Conservation (phyloP, 2,113 vertebrate genomes). For the Corythoichthys intestinalis region DNA sequence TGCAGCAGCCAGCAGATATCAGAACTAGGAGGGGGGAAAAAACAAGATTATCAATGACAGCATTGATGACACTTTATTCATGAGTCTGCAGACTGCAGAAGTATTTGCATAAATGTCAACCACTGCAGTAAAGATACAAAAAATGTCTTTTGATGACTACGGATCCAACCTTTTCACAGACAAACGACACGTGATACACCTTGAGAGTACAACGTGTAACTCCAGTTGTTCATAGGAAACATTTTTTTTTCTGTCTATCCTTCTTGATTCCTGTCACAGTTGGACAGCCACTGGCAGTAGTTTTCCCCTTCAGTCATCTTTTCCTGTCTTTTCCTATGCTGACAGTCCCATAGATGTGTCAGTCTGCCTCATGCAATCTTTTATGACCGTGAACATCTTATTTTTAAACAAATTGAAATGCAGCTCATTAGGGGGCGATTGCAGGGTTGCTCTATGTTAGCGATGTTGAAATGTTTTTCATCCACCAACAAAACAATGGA, state of each 20-base stretch:
- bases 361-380: slow-evolving; percentile 6
- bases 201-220: neutral
- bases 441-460: neutral
- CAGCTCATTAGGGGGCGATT: neutral
- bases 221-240: slow-evolving; percentile 5
- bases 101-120: neutral
- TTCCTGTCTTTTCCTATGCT: slow-evolving; percentile 6
- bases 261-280: slow-evolving; percentile 7
- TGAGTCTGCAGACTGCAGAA: neutral
- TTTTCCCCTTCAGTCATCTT: slow-evolving; percentile 20
- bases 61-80: neutral
- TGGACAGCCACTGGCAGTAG: neutral
- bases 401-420: neutral
- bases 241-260: slow-evolving; percentile 2
- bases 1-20: slow-evolving; percentile 75
- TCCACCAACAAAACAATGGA: neutral
- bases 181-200: neutral
- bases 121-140: neutral
- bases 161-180: neutral
- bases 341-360: slow-evolving; percentile 18
- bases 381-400: neutral
- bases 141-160: neutral
- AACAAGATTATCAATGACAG: slow-evolving; percentile 12
- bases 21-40: slow-evolving; percentile 59
- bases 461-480: neutral